Evolutionary conservation across 2,113 vertebrate species (phyloP).

Genomic region (Grus americana): DNA sequence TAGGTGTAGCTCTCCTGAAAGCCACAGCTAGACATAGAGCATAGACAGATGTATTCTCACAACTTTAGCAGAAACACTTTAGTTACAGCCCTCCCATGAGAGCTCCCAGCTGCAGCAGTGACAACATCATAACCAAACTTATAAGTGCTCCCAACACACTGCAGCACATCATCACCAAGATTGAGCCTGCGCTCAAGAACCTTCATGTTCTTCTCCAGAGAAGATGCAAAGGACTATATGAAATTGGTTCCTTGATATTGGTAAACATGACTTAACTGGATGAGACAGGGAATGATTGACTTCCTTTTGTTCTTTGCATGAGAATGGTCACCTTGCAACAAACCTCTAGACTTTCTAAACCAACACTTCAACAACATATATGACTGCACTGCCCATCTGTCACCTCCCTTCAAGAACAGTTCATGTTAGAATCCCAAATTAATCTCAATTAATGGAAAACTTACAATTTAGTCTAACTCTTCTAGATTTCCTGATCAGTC

Average conservation of each 20-base stretch:
- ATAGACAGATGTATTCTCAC: background rate
- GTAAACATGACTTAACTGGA: background rate
- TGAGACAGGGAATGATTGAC: background rate
- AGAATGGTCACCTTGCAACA: background rate
- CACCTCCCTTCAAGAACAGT: background rate
- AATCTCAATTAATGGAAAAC: background rate
- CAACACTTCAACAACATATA: background rate
- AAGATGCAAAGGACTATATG: background rate
- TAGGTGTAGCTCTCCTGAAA: background rate
- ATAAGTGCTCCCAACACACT: background rate
- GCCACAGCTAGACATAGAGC: background rate
- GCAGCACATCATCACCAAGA: background rate
- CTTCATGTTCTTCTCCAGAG: background rate
- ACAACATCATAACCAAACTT: background rate
- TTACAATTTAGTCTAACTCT: background rate
- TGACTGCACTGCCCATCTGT: background rate
- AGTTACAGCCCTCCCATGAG: background rate
- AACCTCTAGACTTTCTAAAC: background rate
- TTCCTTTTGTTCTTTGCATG: background rate
- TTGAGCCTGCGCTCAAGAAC: fast-evolving
- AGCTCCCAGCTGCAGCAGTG: background rate
- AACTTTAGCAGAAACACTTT: background rate
- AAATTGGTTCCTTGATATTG: background rate
- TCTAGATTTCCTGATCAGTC: background rate
- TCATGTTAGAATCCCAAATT: background rate